Evolutionary conservation across 2,797 vertebrate genomes (phyloP).

Genomic region (Etheostoma nigrum): DNA sequence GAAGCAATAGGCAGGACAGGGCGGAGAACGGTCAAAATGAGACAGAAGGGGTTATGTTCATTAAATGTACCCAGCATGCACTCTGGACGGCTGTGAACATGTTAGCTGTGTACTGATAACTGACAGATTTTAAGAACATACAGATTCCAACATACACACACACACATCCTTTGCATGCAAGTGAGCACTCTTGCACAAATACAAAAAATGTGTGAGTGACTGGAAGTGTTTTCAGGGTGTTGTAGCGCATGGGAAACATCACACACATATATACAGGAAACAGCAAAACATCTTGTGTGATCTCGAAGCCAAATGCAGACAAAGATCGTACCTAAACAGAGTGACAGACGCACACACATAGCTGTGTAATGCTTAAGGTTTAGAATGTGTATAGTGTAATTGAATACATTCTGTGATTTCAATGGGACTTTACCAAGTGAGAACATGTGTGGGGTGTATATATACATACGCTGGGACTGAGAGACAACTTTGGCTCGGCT

Average conservation of each 20-base stretch:
- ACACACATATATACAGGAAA: constrained; percentile 43
- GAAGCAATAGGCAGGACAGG: constrained; percentile 91
- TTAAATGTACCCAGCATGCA: constrained; percentile 87
- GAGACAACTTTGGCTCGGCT: constrained; percentile 98
- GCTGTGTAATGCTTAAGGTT: neutral
- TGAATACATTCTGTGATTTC: neutral
- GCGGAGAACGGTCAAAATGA: constrained; percentile 84
- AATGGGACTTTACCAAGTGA: neutral
- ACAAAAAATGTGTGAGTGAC: constrained; percentile 38
- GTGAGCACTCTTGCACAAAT: constrained; percentile 32
- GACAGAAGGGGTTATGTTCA: constrained; percentile 71
- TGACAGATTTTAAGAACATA: constrained; percentile 24
- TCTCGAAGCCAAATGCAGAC: constrained; percentile 6
- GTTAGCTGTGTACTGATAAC: constrained; percentile 44
- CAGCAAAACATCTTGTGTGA: constrained; percentile 50
- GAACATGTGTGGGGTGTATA: neutral
- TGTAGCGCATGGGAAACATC: constrained; percentile 32
- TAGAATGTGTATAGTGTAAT: neutral
- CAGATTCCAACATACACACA: constrained; percentile 1
- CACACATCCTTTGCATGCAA: constrained; percentile 25
- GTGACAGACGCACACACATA: constrained; percentile 23
- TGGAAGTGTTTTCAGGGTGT: constrained; percentile 29
- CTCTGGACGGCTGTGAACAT: constrained; percentile 55
- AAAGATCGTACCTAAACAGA: constrained; percentile 49
- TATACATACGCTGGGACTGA: constrained; percentile 94